A percentile compares a stretch with the other conserved stretches of the same genome.
phyloP scores from a whole-genome alignment of 2,797 vertebrate species.

The Oreonectes daqikongensis region DNA sequence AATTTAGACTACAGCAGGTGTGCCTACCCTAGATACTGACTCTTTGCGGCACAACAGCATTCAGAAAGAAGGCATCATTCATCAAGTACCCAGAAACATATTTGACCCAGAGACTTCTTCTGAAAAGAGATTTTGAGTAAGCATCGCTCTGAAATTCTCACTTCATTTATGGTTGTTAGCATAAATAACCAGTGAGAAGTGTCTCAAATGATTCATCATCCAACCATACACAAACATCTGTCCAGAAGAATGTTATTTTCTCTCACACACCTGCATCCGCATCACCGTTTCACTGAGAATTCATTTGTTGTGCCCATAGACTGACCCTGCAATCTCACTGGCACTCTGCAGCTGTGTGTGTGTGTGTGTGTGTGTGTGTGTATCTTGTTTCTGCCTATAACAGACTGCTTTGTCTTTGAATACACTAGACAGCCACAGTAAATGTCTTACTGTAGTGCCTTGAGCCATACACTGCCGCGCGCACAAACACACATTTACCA shows the following conservation, averaged over 20 bases:
- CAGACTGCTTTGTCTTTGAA: constrained; percentile 32
- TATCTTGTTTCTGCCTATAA: constrained; percentile 16
- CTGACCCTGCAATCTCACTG: not conserved
- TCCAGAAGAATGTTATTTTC: constrained; percentile 8
- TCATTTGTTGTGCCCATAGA: constrained; percentile 7
- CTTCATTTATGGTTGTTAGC: not conserved
- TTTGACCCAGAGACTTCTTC: not conserved
- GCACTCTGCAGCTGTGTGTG: constrained; percentile 27
- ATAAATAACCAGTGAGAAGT: not conserved
- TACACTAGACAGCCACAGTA: constrained; percentile 16
- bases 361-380: not conserved
- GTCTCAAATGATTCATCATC: not conserved
- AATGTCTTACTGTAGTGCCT: constrained; percentile 43
- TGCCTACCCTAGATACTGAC: not conserved
- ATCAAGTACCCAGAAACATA: not conserved
- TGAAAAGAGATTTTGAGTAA: not conserved
- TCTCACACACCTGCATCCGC: constrained; percentile 22
- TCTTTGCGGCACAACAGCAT: not conserved
- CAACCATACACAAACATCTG: not conserved
- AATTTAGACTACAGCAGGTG: constrained; percentile 18
- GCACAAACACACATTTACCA: constrained; percentile 44
- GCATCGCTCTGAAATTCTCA: not conserved
- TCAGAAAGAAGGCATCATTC: constrained; percentile 4
- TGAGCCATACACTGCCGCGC: constrained; percentile 16
- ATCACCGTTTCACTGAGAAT: not conserved